Evolutionary conservation across 2,888 invertebrate species (phyloP), one percentile per base, ranked within the genome.

Genomic region (Xanthorhoe spadicearia): DNA sequence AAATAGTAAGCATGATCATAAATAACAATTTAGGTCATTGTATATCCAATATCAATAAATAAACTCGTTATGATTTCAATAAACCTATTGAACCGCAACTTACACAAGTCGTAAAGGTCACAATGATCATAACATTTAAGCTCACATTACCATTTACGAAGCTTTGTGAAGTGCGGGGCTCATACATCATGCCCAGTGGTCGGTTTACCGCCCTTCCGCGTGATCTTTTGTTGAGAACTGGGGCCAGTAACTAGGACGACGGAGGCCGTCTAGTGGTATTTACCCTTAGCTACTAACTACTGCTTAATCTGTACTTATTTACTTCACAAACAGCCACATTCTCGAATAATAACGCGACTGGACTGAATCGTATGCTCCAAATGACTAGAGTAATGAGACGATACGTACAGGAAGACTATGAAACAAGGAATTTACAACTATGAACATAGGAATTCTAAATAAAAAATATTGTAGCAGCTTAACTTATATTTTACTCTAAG

Each of bases 201-300:
- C 55, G 17, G 53, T 57, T 38, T 32, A 46, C 51, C 23, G 32
- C 50, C 49, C 53, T 88, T 89, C 87, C 89, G 85, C 72, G 73
- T 81, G 75, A 79, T 77, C 80, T 80, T 83, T 84, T 84, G 81
- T 83, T 80, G 72, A 70, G 73, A 72, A 61, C 62, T 58, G 60
- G 28, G 43, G 38, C 52, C 48, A 19, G 70, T 77, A 79, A 77
- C 76, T 79, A 74, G 79, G 81, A 74, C 75, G 65, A 67, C 74
- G 81, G 84, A 92, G 91, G 92, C 76, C 90, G 77, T 63, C 90
- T 70, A 88, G 90, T 91, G 90, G 77, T 88, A 83, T 92, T 91
- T 90, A 70, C 71, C 74, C 74, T 74, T 74, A 75, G 73, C 66
- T 61, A 64, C 15, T 48, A 18, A 35, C 17, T 61, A 15, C 48